Evolutionary conservation across 1,140 invertebrate genomes (phyloP).

Genomic region (Aethina tumida): DNA sequence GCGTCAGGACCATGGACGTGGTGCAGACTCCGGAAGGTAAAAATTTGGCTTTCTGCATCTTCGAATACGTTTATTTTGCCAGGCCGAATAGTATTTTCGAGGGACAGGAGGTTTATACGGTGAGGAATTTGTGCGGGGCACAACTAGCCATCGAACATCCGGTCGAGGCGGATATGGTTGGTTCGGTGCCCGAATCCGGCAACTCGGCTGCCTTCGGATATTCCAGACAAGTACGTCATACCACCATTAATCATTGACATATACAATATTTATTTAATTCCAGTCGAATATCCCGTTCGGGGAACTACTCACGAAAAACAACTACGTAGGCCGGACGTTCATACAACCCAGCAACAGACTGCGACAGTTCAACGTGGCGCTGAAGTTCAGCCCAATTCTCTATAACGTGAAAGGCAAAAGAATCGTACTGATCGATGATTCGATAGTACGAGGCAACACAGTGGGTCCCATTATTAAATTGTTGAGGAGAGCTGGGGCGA

Average conservation of each 20-base stretch:
- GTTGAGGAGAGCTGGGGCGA: constrained; percentile 82
- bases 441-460: constrained; percentile 94
- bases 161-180: constrained; percentile 87
- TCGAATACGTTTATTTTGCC: constrained; percentile 98
- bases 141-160: constrained; percentile 82
- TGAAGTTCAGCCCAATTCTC: constrained; percentile 84
- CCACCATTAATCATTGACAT: too few relatives aligned
- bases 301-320: constrained; percentile 91
- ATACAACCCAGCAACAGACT: constrained; percentile 90
- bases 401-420: constrained; percentile 84
- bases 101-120: constrained; percentile 93
- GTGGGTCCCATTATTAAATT: constrained; percentile 95
- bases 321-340: constrained; percentile 93
- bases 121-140: constrained; percentile 83
- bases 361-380: constrained; percentile 83
- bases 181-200: constrained; percentile 93
- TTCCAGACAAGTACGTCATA: constrained; percentile 63
- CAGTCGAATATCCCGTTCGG: constrained; percentile 83
- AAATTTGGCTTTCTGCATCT: constrained; percentile 90
- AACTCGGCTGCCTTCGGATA: constrained; percentile 92
- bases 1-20: constrained; percentile 75
- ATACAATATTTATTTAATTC: constrained; percentile 29
- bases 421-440: constrained; percentile 90
- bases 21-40: constrained; percentile 60
- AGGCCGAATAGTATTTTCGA: constrained; percentile 84